Base-by-base conservation (phyloP, 2,113 vertebrate species). In the Noctilio leporinus region DNA sequence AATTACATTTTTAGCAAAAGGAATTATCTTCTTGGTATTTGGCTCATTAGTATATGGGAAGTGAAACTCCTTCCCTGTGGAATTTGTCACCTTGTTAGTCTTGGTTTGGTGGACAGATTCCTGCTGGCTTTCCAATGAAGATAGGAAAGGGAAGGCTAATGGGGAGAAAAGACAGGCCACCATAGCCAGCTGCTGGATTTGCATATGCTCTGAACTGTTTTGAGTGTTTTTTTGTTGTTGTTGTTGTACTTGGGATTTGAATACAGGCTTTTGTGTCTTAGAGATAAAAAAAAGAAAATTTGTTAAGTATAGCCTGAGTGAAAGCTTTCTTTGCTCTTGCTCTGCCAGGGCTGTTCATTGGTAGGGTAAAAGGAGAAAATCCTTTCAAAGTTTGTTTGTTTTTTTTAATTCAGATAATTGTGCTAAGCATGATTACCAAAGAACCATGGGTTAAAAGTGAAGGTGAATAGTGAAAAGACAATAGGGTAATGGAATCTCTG, bases 181-280 rank as follows among this genome's bases (percentile, higher is more conserved):
- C 35, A 92, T n/a, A 62, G 47, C 14, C 45, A 88, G 45, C 17
- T 82, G 11, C 69, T 65, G 45, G 24, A 28, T 81, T 80, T 92
- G 26, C 64, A 76, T 76, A 45, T 57, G 14, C 51, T 26, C 11
- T 40, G 55, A 64, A 73, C 4, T 49, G 95, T 95, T 95, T 70
- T 53, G 4, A 92, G 35, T 80, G 33, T 4, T 38, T 93, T 86
- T 24, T n/a, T n/a, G n/a, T n/a, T n/a, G n/a, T n/a, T n/a, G n/a
- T n/a, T 95, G 7, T 95, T 76, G 12, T 49, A 84, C 35, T 69
- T 83, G 53, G 45, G 57, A 26, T 33, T 85, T 81, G 38, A 92
- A 94, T 78, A 70, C 91, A 91, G 11, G n/a, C 47, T 83, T 83
- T 91, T 86, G 30, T 94, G 67, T 81, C 35, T 70, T 90, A 45